Percentiles rank a stretch among this genome's conserved stretches.
phyloP scores from a whole-genome alignment of 2,113 vertebrate genomes.

The Patagioenas fasciata region DNA sequence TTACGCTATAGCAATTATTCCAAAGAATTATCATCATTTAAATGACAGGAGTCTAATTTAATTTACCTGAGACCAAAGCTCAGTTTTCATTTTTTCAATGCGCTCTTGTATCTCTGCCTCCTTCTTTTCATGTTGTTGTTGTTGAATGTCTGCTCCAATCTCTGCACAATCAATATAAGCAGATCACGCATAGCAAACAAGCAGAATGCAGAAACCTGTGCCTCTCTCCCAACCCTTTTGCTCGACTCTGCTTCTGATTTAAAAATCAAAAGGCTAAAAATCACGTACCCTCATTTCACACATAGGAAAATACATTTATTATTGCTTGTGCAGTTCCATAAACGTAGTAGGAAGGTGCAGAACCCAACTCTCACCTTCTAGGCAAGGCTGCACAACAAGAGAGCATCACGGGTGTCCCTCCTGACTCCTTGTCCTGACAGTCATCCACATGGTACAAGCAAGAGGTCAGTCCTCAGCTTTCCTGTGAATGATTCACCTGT shows the following conservation, averaged over 20 bases:
- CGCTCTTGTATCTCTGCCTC: conserved; percentile 16
- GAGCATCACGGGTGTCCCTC: background rate
- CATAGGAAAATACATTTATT: background rate
- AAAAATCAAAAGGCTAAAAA: background rate
- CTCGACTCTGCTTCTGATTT: background rate
- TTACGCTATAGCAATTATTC: background rate
- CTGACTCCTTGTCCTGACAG: background rate
- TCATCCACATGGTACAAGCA: background rate
- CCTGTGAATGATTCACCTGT: background rate
- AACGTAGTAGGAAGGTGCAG: background rate
- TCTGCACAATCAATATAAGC: conserved; percentile 46
- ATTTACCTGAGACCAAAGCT: conserved; percentile 67
- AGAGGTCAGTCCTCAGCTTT: background rate
- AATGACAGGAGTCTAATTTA: background rate
- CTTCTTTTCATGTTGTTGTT: background rate
- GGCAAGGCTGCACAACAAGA: background rate
- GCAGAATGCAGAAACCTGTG: background rate
- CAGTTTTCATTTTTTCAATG: conserved; percentile 55
- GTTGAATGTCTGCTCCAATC: conserved; percentile 60
- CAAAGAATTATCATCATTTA: background rate
- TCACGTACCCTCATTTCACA: background rate
- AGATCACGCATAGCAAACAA: background rate
- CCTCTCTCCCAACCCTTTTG: background rate
- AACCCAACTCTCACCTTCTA: background rate
- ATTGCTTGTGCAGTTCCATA: background rate